Evolutionary conservation across 2,888 invertebrate species (phyloP).

Genomic region (Diogma glabrata): DNA sequence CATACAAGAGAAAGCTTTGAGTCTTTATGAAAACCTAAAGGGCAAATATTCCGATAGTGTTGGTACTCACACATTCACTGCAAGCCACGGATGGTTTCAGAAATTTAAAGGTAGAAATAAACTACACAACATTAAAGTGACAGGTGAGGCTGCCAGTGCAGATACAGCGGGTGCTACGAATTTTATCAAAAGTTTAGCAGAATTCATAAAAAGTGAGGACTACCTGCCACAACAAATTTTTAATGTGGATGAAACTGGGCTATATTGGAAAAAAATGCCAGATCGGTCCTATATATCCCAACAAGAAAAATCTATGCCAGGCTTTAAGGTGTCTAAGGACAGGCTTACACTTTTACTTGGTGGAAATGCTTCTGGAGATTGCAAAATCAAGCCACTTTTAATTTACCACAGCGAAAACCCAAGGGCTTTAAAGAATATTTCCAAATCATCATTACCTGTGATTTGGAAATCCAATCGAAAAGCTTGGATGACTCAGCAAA

Average conservation of each 20-base stretch:
- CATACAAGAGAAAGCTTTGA: too few species aligned
- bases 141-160: too few species aligned
- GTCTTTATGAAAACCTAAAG: too few species aligned
- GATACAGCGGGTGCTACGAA: too few species aligned
- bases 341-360: too few species aligned
- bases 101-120: neutral
- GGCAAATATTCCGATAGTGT: too few species aligned
- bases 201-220: neutral
- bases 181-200: too few species aligned
- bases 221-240: too few species aligned
- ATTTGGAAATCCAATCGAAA: neutral
- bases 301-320: conserved; percentile 4
- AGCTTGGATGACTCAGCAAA: conserved; percentile 1
- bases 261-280: too few species aligned
- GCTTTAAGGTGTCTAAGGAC: too few species aligned
- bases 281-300: neutral
- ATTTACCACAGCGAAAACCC: neutral
- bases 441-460: neutral
- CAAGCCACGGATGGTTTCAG: neutral
- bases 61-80: neutral
- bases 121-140: neutral
- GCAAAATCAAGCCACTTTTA: neutral
- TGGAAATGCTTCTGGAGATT: neutral
- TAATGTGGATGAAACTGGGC: too few species aligned
- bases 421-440: neutral